A percentile compares a stretch with the other conserved stretches of the same genome.
Conservation (phyloP, 2,113 vertebrate genomes). For the Chlorocebus sabaeus region DNA sequence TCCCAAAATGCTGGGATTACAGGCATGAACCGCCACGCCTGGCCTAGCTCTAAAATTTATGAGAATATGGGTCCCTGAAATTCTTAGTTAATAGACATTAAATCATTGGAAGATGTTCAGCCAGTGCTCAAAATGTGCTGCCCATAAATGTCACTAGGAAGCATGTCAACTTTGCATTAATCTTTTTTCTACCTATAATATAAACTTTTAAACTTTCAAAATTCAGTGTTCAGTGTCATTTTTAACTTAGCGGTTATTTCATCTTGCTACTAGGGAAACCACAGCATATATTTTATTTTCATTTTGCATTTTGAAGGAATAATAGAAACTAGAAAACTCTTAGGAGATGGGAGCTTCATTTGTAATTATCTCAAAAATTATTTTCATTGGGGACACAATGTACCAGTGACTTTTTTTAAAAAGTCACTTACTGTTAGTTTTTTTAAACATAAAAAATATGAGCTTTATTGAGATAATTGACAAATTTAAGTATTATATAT, state of each 20-base stretch:
- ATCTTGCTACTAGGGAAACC: neutral
- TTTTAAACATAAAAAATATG: neutral
- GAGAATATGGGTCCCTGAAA: neutral
- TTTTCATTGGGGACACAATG: neutral
- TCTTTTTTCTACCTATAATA: neutral
- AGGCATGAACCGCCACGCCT: no score
- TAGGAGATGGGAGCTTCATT: neutral
- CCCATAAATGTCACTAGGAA: neutral
- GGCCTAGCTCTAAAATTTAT: neutral
- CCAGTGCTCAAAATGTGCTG: neutral
- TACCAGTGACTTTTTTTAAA: neutral
- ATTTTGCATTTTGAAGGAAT: conserved; percentile 11
- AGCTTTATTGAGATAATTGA: neutral
- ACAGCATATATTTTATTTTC: neutral
- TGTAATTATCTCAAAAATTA: neutral
- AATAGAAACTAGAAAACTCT: neutral
- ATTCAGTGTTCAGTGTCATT: neutral
- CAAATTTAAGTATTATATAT: neutral
- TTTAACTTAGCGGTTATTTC: neutral
- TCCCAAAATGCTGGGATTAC: no score
- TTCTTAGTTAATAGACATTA: conserved; percentile 27
- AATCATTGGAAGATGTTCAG: neutral
- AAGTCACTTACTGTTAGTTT: neutral
- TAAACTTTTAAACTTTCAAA: conserved; percentile 8
- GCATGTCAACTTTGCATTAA: neutral